Conservation (phyloP, 2,888 invertebrate species). For the Oegoconia quadripuncta region DNA sequence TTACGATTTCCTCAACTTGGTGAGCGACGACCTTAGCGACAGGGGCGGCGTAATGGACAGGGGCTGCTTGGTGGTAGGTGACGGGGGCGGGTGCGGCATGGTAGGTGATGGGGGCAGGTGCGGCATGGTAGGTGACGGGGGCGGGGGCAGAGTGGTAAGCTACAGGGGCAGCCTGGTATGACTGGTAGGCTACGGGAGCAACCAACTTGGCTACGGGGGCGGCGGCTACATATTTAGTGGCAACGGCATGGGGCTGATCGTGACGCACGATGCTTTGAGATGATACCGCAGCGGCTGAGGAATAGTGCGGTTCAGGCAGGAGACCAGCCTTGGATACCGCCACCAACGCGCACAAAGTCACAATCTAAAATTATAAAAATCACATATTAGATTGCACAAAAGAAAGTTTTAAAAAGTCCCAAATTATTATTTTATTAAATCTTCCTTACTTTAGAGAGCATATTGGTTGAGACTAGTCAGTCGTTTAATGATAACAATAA, state of each 20-base stretch:
- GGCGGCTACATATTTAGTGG: constrained; percentile 29
- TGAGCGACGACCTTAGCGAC: constrained; percentile 16
- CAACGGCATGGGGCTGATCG: constrained; percentile 40
- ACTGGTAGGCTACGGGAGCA: constrained; percentile 45
- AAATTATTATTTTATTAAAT: constrained; percentile 11
- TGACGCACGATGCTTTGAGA: constrained; percentile 52
- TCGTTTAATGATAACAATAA: constrained; percentile 34
- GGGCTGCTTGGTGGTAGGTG: constrained; percentile 15
- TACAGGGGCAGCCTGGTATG: constrained; percentile 37
- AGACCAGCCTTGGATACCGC: constrained; percentile 37
- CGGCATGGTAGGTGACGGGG: constrained; percentile 23
- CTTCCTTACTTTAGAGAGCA: constrained; percentile 43
- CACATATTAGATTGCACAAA: not conserved
- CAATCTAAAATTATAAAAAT: constrained; percentile 25
- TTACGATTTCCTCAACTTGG: constrained; percentile 22
- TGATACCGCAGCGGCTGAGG: constrained; percentile 46
- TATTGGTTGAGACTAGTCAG: constrained; percentile 32
- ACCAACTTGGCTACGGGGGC: constrained; percentile 29
- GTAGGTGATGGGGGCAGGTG: constrained; percentile 34
- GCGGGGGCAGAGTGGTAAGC: constrained; percentile 34
- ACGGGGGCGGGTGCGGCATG: constrained; percentile 33
- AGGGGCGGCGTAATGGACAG: constrained; percentile 12
- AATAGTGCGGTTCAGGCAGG: constrained; percentile 51
- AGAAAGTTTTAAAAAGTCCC: not conserved
- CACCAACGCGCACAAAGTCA: constrained; percentile 34